Evolutionary conservation across 2,113 vertebrate species (phyloP), one percentile per base, ranked within the genome.

Genomic region (Strix uralensis): DNA sequence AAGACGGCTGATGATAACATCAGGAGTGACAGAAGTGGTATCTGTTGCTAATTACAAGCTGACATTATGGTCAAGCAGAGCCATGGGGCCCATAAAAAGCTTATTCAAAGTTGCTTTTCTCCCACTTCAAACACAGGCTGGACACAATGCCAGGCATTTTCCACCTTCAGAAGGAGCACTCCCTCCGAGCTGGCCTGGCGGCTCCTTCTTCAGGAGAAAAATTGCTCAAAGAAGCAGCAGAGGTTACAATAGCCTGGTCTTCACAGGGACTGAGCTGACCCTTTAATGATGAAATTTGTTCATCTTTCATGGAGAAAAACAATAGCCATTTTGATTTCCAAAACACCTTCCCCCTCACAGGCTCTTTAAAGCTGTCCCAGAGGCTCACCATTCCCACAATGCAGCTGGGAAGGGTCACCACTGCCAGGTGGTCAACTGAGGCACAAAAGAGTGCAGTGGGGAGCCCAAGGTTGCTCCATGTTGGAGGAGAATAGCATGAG

Each of bases 31-130:
- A 97, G 97, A 90, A 96, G 71, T 67, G 91, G 94, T 92, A 97
- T 97, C 97, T 98, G 97, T 93, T 97, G 97, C 95, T 97, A 97
- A 98, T 98, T 97, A 97, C 97, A 93, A 90, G 94, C 90, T 96
- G 95, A 97, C 95, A 96, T 94, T 94, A 82, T 93, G 96, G 97
- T 97, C 94, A 94, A 97, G 95, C 77, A 97, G 89, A 97, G 90
- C 80, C 74, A 82, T 87, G 74, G 86, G 93, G 92, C 90, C 83
- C 94, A 95, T 96, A 94, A 97, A 97, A 97, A 96, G 92, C 96
- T 97, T 61, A 96, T 97, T 95, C 95, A 96, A 84, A 94, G 94
- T 96, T 92, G 86, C 61, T 91, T 94, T 96, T 71, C 61, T 57
- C 52, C 90, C 86, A 95, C 94, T 97, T 97, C 97, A 97, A 96